A percentile compares a stretch with the other conserved stretches of the same genome.
phyloP scores from a whole-genome alignment of 2,113 vertebrate genomes.

The Pagrus major region DNA sequence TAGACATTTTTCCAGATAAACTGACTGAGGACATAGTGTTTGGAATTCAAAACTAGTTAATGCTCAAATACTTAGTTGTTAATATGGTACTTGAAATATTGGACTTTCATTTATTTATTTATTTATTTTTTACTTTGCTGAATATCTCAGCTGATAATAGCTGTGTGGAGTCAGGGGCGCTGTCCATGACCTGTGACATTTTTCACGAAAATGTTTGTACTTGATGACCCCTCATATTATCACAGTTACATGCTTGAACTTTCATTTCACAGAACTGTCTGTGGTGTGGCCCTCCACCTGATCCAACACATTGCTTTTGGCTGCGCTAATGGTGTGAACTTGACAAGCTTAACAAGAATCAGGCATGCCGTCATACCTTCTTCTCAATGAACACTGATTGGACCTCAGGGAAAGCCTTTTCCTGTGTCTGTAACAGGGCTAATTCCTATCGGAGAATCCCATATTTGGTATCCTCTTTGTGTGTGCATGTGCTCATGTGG shows the following conservation, averaged over 20 bases:
- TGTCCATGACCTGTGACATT: slow-evolving; percentile 12
- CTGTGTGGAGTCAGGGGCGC: background rate
- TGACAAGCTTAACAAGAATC: slow-evolving; percentile 32
- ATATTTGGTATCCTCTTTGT: slow-evolving; percentile 7
- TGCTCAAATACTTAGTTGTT: background rate
- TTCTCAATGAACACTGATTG: slow-evolving; percentile 47
- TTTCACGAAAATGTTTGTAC: slow-evolving; percentile 25
- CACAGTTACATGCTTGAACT: slow-evolving; percentile 45
- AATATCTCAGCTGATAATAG: background rate
- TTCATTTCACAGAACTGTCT: slow-evolving; percentile 17
- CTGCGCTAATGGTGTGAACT: slow-evolving; percentile 50
- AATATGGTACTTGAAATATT: background rate
- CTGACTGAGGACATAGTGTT: background rate
- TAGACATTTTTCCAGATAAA: background rate
- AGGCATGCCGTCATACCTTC: slow-evolving; percentile 26
- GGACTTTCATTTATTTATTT: background rate
- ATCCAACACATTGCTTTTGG: slow-evolving; percentile 14
- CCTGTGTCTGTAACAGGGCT: slow-evolving; percentile 46
- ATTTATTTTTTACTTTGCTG: background rate
- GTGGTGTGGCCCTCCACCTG: slow-evolving; percentile 21
- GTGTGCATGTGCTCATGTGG: slow-evolving; percentile 11
- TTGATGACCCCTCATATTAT: slow-evolving; percentile 32
- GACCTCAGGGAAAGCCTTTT: slow-evolving; percentile 52
- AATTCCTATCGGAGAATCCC: slow-evolving; percentile 33
- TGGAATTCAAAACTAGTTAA: background rate